These are phyloP conservation scores for Cataglyphis albicans DNA, from an alignment of 2,888 invertebrate genomes.

Conservation along the genomic window DNA sequence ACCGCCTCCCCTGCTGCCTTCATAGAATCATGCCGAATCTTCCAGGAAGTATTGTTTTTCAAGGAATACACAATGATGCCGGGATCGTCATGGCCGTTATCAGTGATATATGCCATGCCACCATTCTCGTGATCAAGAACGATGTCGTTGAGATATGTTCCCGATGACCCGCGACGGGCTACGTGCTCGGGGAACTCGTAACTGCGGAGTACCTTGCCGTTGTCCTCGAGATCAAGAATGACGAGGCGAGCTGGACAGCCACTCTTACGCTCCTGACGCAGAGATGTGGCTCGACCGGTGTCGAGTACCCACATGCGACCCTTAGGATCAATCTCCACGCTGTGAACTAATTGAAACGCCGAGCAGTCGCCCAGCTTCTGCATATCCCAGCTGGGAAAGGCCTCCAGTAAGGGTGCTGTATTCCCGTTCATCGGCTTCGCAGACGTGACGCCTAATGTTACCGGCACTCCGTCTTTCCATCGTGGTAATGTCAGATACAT, in stretches of 20 bases:
- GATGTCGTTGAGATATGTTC: constrained; percentile 90
- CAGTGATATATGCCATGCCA: constrained; percentile 91
- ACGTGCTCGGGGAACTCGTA: constrained; percentile 89
- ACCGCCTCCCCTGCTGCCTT: constrained; percentile 88
- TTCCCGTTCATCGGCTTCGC: constrained; percentile 86
- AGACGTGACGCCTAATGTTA: constrained; percentile 89
- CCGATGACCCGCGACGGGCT: constrained; percentile 86
- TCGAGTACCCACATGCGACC: constrained; percentile 88
- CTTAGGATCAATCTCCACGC: constrained; percentile 90
- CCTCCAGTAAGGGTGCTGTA: constrained; percentile 88
- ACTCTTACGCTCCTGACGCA: constrained; percentile 81
- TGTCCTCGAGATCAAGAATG: constrained; percentile 89
- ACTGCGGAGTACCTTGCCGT: constrained; percentile 86
- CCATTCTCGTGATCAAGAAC: constrained; percentile 91
- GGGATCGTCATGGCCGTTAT: constrained; percentile 90
- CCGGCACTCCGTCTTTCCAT: constrained; percentile 91
- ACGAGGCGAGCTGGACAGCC: constrained; percentile 91
- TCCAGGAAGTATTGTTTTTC: constrained; percentile 90
- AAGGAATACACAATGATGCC: constrained; percentile 91
- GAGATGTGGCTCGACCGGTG: constrained; percentile 89
- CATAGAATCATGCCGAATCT: constrained; percentile 90
- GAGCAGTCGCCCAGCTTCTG: constrained; percentile 90
- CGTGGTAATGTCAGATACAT: constrained; percentile 91
- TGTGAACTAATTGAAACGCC: constrained; percentile 91
- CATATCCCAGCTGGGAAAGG: constrained; percentile 91